Evolutionary conservation across 2,888 invertebrate species (phyloP).

Genomic region (Eilema caniola): DNA sequence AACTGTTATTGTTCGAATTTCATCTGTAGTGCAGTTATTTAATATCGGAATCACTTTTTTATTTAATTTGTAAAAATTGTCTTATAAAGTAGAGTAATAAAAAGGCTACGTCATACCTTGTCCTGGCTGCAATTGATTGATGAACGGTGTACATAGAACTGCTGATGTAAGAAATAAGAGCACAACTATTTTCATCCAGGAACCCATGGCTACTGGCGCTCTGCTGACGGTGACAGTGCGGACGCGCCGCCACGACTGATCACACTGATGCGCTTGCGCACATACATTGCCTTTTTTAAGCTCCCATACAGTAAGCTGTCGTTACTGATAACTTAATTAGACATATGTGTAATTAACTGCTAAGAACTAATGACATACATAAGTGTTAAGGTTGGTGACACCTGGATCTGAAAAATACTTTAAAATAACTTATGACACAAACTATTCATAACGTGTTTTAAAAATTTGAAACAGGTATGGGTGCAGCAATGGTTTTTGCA

Average conservation of each 20-base stretch:
- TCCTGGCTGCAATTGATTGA: slow-evolving; percentile 74
- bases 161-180: slow-evolving; percentile 62
- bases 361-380: slow-evolving; percentile 17
- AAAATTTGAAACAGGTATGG: background rate
- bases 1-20: background rate
- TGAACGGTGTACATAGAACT: slow-evolving; percentile 68
- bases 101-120: slow-evolving; percentile 65
- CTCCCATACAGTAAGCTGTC: slow-evolving; percentile 62
- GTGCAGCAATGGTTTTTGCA: background rate
- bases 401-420: slow-evolving; percentile 19
- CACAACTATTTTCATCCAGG: slow-evolving; percentile 70
- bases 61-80: background rate
- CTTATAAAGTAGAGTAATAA: background rate
- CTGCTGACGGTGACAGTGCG: slow-evolving; percentile 37
- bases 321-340: slow-evolving; percentile 39
- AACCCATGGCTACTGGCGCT: slow-evolving; percentile 76
- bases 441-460: background rate
- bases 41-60: background rate
- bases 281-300: slow-evolving; percentile 70
- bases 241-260: slow-evolving; percentile 55
- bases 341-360: slow-evolving; percentile 25
- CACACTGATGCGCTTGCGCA: slow-evolving; percentile 70
- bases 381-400: slow-evolving; percentile 12
- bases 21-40: no score
- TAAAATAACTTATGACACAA: background rate